phyloP scores from a whole-genome alignment of 2,888 invertebrate genomes.

The Autographa gamma region DNA sequence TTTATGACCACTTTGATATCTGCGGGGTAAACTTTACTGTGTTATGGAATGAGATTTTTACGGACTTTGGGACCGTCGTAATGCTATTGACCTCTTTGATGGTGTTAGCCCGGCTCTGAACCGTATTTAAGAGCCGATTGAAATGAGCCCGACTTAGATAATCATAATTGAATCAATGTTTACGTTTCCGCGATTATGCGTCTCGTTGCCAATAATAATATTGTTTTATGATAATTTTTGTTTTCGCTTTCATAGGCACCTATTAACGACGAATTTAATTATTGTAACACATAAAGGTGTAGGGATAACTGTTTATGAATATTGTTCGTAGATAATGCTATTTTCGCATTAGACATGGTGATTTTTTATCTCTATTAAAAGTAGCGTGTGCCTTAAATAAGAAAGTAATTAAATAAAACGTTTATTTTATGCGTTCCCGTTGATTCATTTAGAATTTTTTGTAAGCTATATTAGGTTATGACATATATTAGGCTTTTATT shows the following conservation, averaged over 20 bases:
- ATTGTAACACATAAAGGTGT: slow-evolving; percentile 3
- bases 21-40: slow-evolving; percentile 70
- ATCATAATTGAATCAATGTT: slow-evolving; percentile 45
- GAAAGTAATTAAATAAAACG: too few relatives aligned
- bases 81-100: slow-evolving; percentile 72
- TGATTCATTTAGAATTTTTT: too few relatives aligned
- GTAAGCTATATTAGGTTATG: too few relatives aligned
- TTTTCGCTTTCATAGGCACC: slow-evolving; percentile 13
- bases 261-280: slow-evolving; percentile 18
- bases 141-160: slow-evolving; percentile 45
- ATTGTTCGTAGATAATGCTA: background rate
- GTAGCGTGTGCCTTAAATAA: background rate
- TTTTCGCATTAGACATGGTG: background rate
- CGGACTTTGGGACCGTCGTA: slow-evolving; percentile 68
- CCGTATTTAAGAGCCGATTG: slow-evolving; percentile 54
- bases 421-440: too few relatives aligned
- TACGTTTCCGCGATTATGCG: slow-evolving; percentile 25
- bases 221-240: slow-evolving; percentile 21
- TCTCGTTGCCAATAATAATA: slow-evolving; percentile 23
- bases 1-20: slow-evolving; percentile 74
- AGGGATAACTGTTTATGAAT: background rate
- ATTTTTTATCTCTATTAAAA: background rate
- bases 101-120: slow-evolving; percentile 60
- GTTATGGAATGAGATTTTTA: slow-evolving; percentile 74
- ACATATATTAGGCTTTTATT: too few relatives aligned